Percentiles rank a stretch among this genome's conserved stretches.
phyloP scores from a whole-genome alignment of 2,888 invertebrate species.

The Amphipyra tragopoginis region DNA sequence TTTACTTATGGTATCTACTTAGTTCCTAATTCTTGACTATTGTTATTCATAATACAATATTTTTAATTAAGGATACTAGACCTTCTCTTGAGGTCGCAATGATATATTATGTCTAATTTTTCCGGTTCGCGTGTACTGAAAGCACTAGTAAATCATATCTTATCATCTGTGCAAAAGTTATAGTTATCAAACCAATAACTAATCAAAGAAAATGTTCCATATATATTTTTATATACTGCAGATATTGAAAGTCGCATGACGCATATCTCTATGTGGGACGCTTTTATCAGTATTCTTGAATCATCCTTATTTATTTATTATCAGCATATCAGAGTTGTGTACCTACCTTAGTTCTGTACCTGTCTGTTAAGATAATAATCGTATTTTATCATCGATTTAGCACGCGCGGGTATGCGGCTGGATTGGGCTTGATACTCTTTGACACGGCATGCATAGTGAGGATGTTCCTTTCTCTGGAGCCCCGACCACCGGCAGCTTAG shows the following conservation, averaged over 20 bases:
- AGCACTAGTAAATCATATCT: not conserved
- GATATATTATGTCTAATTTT: too few species aligned
- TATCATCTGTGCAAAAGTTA: not conserved
- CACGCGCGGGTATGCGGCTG: too few species aligned
- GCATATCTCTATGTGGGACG: constrained; percentile 15
- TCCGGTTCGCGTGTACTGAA: not conserved
- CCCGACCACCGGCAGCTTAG: too few species aligned
- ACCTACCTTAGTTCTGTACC: not conserved
- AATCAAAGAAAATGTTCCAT: not conserved
- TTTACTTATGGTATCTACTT: too few species aligned
- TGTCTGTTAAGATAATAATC: not conserved
- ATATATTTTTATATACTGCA: not conserved
- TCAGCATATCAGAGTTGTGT: constrained; percentile 6
- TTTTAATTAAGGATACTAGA: too few species aligned
- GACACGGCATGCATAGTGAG: too few species aligned
- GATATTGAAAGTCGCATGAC: constrained; percentile 9
- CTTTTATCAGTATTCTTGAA: constrained; percentile 20
- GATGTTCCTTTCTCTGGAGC: too few species aligned
- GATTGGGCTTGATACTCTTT: too few species aligned
- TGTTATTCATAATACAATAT: too few species aligned
- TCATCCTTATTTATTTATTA: constrained; percentile 29
- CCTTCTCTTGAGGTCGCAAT: too few species aligned
- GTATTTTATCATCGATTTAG: too few species aligned
- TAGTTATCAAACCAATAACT: not conserved
- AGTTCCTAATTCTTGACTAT: too few species aligned